Evolutionary conservation across 2,113 vertebrate species (phyloP), one percentile per base, ranked within the genome.

Genomic region (Tenebrosternarchus preto): DNA sequence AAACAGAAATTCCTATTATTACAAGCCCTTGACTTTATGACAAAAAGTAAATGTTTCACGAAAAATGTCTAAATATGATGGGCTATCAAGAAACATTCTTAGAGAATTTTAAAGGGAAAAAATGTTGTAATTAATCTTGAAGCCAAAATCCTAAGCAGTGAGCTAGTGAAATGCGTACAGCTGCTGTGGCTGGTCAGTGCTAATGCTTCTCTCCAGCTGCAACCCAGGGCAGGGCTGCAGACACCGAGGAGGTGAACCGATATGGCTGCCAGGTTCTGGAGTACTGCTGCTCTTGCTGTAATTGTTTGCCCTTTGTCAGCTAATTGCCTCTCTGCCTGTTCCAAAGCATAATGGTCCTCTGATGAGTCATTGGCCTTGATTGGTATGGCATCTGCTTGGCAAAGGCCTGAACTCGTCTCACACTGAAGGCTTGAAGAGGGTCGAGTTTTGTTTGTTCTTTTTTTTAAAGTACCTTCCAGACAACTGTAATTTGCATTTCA

Each of bases 291-390:
- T 36, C 69, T 80, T 73, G 67, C 59, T 72, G 55, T 83, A 83
- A 83, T 80, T 83, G 82, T 83, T 83, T 50, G 25, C 63, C 79
- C 67, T 83, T 84, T 72, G 46, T 64, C 60, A 80, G 33, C 55
- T 79, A 83, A 76, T 80, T 83, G 31, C 66, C 77, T 71, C 71
- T 66, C 66, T 27, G 53, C 20, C 82, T 72, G 66, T 50, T 83
- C 31, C 77, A 55, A 64, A 55, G 68, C 43, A 63, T 76, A 55
- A 57, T 78, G 77, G 82, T 66, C 66, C 77, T 83, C 27, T 69
- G 71, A 79, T 83, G 82, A 83, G 82, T 80, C 77, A 83, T 63
- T 2, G 33, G 59, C 80, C 82, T 79, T 80, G 50, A 80, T 29
- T 55, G 75, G 36, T 55, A 29, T 57, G 73, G 66, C 73, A 70